These are phyloP conservation scores for Ceraclea dissimilis DNA, from an alignment of 2,888 invertebrate species.

Conservation along the genomic window DNA sequence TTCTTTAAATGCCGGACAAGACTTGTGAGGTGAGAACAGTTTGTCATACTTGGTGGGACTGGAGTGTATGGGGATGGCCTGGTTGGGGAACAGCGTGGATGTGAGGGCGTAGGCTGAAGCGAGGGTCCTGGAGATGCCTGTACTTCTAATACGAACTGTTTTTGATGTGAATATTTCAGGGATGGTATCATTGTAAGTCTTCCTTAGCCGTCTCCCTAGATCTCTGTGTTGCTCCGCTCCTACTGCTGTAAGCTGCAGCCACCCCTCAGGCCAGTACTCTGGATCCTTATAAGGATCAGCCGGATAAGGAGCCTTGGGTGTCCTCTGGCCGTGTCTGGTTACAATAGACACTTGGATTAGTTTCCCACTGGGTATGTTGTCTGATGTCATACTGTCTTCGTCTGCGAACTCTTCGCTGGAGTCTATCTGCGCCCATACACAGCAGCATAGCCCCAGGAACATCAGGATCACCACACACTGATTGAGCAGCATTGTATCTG, in stretches of 20 bases:
- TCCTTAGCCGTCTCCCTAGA: conserved; percentile 11
- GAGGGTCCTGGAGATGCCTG: conserved; percentile 17
- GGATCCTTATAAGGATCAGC: conserved; percentile 16
- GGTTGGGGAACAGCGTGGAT: conserved; percentile 15
- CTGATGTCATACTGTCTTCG: not conserved
- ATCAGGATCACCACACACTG: not conserved
- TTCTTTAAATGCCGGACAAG: conserved; percentile 17
- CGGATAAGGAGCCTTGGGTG: conserved; percentile 18
- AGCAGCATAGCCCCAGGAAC: not conserved
- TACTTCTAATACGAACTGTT: conserved; percentile 13
- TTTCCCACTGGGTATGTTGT: not conserved
- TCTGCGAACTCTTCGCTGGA: not conserved
- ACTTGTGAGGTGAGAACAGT: conserved; percentile 13
- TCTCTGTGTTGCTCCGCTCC: conserved; percentile 16
- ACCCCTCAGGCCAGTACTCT: conserved; percentile 20
- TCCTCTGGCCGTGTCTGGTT: conserved; percentile 20
- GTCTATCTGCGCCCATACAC: not conserved
- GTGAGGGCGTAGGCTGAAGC: conserved; percentile 17
- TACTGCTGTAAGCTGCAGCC: conserved; percentile 18
- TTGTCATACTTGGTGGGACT: not conserved
- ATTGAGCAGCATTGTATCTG: not conserved
- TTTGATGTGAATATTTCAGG: conserved; percentile 3
- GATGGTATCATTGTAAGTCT: conserved; percentile 12
- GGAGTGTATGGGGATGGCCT: conserved; percentile 18
- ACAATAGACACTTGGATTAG: conserved; percentile 21